Conservation (phyloP, 2,113 vertebrate genomes). For the Etheostoma spectabile region DNA sequence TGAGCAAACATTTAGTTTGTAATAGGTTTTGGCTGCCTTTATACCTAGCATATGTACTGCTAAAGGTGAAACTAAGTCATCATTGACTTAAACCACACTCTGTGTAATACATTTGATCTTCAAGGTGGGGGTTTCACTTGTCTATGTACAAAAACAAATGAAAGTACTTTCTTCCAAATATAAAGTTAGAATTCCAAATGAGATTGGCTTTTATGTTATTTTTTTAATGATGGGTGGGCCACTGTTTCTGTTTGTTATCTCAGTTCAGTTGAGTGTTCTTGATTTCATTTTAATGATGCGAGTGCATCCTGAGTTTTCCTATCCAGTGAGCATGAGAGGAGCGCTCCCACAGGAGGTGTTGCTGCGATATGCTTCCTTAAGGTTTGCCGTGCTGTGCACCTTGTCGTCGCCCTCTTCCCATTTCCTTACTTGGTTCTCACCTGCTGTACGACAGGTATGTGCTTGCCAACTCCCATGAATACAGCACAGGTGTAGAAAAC, state of each 20-base stretch:
- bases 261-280: slow-evolving; percentile 7
- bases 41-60: neutral
- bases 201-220: slow-evolving; percentile 1
- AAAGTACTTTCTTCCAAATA: neutral
- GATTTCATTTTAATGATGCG: slow-evolving; percentile 60
- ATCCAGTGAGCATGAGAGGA: slow-evolving; percentile 62
- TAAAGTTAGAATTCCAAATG: neutral
- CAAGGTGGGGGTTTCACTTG: neutral
- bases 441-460: slow-evolving; percentile 54
- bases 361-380: slow-evolving; percentile 37
- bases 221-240: neutral
- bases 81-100: slow-evolving; percentile 1
- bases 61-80: neutral
- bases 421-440: slow-evolving; percentile 7
- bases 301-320: slow-evolving; percentile 50
- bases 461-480: slow-evolving; percentile 37
- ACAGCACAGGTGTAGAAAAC: slow-evolving; percentile 57
- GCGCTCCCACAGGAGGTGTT: slow-evolving; percentile 63
- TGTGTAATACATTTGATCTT: neutral
- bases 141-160: neutral
- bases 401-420: neutral
- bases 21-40: neutral
- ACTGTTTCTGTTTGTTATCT: slow-evolving; percentile 27
- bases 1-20: slow-evolving; percentile 28
- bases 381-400: slow-evolving; percentile 12